A percentile compares a stretch with the other conserved stretches of the same genome.
phyloP scores from a whole-genome alignment of 2,888 invertebrate genomes.

The Drosophila kambysellisi region DNA sequence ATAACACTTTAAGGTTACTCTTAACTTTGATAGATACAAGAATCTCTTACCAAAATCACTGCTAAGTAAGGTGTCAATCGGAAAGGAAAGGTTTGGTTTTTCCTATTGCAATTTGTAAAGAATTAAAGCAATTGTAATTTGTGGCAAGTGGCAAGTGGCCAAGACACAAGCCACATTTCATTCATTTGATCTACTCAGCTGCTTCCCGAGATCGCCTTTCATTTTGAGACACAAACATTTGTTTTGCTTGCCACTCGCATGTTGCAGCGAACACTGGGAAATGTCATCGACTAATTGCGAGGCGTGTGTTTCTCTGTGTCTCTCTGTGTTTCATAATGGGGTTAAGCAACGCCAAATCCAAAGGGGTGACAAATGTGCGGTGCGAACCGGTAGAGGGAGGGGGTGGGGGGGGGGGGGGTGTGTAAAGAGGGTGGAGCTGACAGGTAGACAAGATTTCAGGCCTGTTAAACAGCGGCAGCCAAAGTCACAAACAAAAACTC shows the following conservation, averaged over 20 bases:
- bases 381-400: not conserved
- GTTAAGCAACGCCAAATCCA: conserved; percentile 17
- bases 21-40: not conserved
- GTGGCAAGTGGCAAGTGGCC: not conserved
- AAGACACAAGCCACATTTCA: not conserved
- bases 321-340: conserved; percentile 13
- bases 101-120: not conserved
- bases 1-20: not conserved
- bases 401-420: too few relatives aligned
- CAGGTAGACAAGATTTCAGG: conserved; percentile 32
- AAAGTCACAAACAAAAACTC: not conserved
- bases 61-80: not conserved
- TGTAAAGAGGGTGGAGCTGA: conserved; percentile 1
- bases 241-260: not conserved
- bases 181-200: not conserved
- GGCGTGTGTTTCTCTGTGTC: conserved; percentile 9
- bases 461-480: conserved; percentile 15
- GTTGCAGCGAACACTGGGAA: conserved; percentile 14
- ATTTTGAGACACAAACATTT: not conserved
- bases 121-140: not conserved
- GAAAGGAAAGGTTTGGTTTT: not conserved
- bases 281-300: conserved; percentile 51
- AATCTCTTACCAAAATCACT: not conserved
- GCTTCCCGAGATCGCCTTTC: not conserved
- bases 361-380: not conserved